Conservation (phyloP, 2,888 invertebrate genomes). For the Capitulum mitella region DNA sequence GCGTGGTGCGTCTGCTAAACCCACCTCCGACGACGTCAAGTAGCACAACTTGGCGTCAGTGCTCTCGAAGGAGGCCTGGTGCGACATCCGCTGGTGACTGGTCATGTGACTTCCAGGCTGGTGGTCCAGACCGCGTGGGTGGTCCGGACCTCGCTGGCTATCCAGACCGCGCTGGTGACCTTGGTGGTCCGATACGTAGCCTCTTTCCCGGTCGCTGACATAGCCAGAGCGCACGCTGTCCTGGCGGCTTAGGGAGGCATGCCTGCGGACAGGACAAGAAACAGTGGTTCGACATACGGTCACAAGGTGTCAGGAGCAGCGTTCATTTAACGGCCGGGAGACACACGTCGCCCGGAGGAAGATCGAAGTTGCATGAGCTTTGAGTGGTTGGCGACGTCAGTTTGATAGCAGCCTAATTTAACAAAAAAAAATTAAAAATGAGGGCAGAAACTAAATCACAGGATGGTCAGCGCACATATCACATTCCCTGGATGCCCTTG, state of each 20-base stretch:
- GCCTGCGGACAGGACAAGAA: conserved; percentile 34
- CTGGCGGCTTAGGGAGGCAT: conserved; percentile 75
- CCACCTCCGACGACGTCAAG: conserved; percentile 91
- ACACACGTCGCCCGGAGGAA: no score
- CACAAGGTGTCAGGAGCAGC: background rate
- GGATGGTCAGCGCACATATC: no score
- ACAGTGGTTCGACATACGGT: background rate
- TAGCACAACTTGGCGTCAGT: conserved; percentile 89
- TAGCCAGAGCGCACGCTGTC: conserved; percentile 83
- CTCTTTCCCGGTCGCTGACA: conserved; percentile 60
- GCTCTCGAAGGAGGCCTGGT: conserved; percentile 88
- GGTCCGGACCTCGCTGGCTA: conserved; percentile 46
- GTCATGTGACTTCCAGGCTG: no score
- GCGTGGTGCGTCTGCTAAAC: no score
- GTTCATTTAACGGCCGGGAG: no score
- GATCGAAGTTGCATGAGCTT: no score
- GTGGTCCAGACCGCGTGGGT: conserved; percentile 33
- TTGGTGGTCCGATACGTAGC: conserved; percentile 35
- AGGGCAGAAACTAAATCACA: no score
- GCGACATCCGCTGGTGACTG: conserved; percentile 72
- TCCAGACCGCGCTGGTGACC: conserved; percentile 35
- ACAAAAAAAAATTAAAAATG: no score
- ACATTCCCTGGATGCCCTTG: no score
- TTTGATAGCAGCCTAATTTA: no score
- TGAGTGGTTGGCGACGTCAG: no score